A percentile compares a stretch with the other conserved stretches of the same genome.
Conservation (phyloP, 1,140 invertebrate species). For the Drosophila mojavensis region DNA sequence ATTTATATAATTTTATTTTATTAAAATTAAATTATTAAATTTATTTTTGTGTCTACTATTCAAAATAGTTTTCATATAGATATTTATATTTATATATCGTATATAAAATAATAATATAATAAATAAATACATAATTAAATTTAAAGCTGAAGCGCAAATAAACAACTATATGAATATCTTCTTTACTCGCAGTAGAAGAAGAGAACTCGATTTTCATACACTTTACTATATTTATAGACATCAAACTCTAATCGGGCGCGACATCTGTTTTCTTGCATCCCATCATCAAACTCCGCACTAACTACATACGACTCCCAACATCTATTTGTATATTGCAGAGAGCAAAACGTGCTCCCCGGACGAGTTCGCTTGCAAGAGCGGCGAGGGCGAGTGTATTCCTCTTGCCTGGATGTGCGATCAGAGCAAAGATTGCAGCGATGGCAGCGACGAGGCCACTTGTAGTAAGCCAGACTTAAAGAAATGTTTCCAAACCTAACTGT, state of each 20-base stretch:
- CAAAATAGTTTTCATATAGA: too few species aligned
- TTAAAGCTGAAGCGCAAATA: too few species aligned
- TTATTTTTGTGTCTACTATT: too few species aligned
- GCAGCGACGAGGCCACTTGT: slow-evolving; percentile 94
- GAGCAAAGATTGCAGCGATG: slow-evolving; percentile 93
- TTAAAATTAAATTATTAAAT: too few species aligned
- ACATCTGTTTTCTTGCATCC: neutral
- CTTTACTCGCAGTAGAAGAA: too few species aligned
- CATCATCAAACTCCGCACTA: neutral
- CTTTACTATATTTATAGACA: too few species aligned
- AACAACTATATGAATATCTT: too few species aligned
- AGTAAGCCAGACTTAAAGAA: slow-evolving; percentile 88
- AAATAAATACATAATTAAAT: too few species aligned
- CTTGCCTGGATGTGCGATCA: slow-evolving; percentile 96
- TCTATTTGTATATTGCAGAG: slow-evolving; percentile 85
- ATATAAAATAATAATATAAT: too few species aligned
- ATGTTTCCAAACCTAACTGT: slow-evolving; percentile 26
- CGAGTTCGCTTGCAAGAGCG: slow-evolving; percentile 92
- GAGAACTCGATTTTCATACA: too few species aligned
- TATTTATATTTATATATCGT: too few species aligned
- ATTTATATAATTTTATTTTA: too few species aligned
- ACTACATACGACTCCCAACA: neutral
- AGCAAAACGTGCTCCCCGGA: slow-evolving; percentile 91
- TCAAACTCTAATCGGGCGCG: neutral
- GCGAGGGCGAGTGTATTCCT: slow-evolving; percentile 92